Evolutionary conservation across 2,888 invertebrate genomes (phyloP).

Genomic region (Standfussiana lucernea): DNA sequence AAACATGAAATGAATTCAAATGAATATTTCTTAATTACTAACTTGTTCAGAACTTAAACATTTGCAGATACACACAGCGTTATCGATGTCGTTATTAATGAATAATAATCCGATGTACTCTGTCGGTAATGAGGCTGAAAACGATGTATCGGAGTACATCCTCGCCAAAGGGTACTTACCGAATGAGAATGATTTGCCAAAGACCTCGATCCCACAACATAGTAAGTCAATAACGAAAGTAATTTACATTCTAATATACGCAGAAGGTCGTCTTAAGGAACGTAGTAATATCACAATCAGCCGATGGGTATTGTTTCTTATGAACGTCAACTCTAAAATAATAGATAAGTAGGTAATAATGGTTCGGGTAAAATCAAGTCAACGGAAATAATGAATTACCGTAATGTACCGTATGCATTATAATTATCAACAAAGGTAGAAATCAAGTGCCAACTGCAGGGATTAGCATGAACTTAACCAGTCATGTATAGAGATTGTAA

Average conservation of each 20-base stretch:
- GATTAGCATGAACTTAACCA: background rate
- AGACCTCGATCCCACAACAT: conserved; percentile 74
- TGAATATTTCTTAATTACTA: background rate
- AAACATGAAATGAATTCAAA: background rate
- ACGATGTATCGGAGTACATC: conserved; percentile 78
- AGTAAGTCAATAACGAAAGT: conserved; percentile 71
- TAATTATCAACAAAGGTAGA: background rate
- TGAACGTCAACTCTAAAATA: background rate
- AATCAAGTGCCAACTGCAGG: background rate
- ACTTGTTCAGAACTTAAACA: background rate
- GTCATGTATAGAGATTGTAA: conserved; percentile 1
- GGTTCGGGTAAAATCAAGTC: background rate
- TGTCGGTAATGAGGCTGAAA: conserved; percentile 72
- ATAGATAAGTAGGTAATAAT: background rate
- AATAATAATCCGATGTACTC: conserved; percentile 69
- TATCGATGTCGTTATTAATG: conserved; percentile 69
- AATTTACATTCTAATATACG: background rate
- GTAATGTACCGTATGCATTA: background rate
- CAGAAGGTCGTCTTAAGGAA: background rate
- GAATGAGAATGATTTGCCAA: conserved; percentile 78
- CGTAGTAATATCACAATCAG: background rate
- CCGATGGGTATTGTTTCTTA: background rate
- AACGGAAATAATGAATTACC: background rate
- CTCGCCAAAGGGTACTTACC: conserved; percentile 80
- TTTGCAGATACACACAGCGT: conserved; percentile 70